phyloP scores from a whole-genome alignment of 1,140 invertebrate species.

The Pomacea maculata region DNA sequence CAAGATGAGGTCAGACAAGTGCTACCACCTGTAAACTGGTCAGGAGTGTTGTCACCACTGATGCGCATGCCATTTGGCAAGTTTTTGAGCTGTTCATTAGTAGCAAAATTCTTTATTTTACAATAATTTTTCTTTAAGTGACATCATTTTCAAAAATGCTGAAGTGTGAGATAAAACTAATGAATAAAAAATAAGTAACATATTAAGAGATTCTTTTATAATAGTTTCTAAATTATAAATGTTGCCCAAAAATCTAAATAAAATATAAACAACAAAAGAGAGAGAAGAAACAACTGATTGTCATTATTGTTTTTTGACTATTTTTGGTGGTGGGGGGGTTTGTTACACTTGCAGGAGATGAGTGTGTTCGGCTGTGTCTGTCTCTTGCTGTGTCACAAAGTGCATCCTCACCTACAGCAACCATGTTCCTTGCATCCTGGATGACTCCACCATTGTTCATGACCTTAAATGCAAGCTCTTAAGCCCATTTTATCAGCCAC shows the following conservation, averaged over 20 bases:
- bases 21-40: conserved; percentile 57
- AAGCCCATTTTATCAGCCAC: background rate
- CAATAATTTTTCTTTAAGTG: too few relatives aligned
- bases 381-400: conserved; percentile 38
- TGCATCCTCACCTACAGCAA: conserved; percentile 37
- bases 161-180: too few relatives aligned
- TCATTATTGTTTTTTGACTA: background rate
- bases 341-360: conserved; percentile 26
- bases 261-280: background rate
- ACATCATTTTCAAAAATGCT: too few relatives aligned
- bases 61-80: conserved; percentile 49
- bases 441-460: conserved; percentile 42
- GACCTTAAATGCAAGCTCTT: conserved; percentile 37
- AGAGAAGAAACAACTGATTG: background rate
- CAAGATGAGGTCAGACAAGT: conserved; percentile 40
- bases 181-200: too few relatives aligned
- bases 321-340: too few relatives aligned
- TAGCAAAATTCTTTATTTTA: background rate
- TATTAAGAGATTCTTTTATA: too few relatives aligned
- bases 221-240: background rate
- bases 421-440: conserved; percentile 51
- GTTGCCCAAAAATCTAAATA: background rate
- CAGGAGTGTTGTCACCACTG: conserved; percentile 48
- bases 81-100: background rate
- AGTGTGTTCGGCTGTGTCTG: conserved; percentile 30